Base-by-base conservation (phyloP, 2,113 vertebrate species). In the Mionectes macconnelli region DNA sequence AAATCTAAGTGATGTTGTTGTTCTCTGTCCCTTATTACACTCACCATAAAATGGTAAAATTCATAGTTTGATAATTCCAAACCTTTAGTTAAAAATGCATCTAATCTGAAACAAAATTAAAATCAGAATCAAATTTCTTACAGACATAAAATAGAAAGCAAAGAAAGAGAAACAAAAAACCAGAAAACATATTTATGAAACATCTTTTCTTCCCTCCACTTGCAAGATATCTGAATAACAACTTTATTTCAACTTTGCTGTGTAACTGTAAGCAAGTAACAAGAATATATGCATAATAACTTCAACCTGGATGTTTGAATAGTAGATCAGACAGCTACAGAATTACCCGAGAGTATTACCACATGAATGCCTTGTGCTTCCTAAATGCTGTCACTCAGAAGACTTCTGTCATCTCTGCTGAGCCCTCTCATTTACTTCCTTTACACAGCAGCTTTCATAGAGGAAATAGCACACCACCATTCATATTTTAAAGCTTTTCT, bases 401-500 rank as follows among this genome's bases (percentile, higher is more conserved):
- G 73, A 87, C 49, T 85, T 95, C 95, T 79, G 87, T 68, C 44
- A 80, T 13, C 42, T 84, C 52, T 62, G 83, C 76, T 72, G 39
- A 76, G 22, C 9, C 23, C 35, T 68, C 49, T 72, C 28, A 76
- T 59, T 83, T 62, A 72, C 22, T 67, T 53, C 44, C 8, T 77
- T 68, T 59, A 49, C 37, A 64, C 11, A 37, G 53, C 22, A 83
- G 28, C 73, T 57, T 94, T 89, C 94, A 79, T 18, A 97, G 57
- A 50, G 14, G 63, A 87, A 94, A 88, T 89, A 97, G 75, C 92
- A 92, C 39, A 92, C 39, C 63, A 96, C 83, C 91, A 97, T 91
- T 94, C 90, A 90, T 66, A 96, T 97, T 95, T 95, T 87, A 62
- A 93, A 85, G 47, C 62, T 94, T 94, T 85, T 82, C 64, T 90